Evolutionary conservation across 2,113 vertebrate species (phyloP).

Genomic region (Mustela lutreola): DNA sequence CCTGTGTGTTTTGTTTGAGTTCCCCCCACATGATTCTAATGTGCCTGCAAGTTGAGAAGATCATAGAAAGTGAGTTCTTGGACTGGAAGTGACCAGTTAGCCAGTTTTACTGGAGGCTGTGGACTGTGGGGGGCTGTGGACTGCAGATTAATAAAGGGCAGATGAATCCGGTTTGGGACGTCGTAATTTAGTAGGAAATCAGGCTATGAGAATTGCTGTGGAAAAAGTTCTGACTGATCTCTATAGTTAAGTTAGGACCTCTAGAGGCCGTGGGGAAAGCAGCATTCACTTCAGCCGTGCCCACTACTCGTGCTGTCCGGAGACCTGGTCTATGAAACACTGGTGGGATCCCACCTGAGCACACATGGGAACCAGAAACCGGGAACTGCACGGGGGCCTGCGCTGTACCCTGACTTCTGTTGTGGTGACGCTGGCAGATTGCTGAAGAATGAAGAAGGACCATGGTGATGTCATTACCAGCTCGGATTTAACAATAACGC

Average conservation of each 20-base stretch:
- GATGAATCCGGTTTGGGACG: neutral
- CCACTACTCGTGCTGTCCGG: neutral
- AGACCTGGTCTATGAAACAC: fast-evolving
- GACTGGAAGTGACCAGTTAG: neutral
- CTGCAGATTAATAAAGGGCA: neutral
- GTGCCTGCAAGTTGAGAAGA: neutral
- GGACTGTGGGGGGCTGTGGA: neutral
- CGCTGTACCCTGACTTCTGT: fast-evolving
- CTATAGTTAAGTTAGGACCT: neutral
- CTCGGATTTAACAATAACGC: neutral
- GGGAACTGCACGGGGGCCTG: neutral
- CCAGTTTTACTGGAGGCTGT: neutral
- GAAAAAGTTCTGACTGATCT: neutral
- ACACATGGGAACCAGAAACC: neutral
- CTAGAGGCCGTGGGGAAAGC: neutral
- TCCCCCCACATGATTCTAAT: neutral
- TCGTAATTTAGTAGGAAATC: neutral
- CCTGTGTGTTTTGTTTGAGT: neutral
- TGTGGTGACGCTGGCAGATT: neutral
- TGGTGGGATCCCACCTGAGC: neutral
- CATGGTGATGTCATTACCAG: neutral
- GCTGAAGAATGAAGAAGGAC: neutral
- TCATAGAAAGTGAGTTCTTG: neutral
- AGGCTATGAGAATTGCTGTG: neutral
- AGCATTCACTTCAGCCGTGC: neutral